Evolutionary conservation across 2,888 invertebrate genomes (phyloP), one percentile per base, ranked within the genome.

Genomic region (Adelphocoris suturalis): DNA sequence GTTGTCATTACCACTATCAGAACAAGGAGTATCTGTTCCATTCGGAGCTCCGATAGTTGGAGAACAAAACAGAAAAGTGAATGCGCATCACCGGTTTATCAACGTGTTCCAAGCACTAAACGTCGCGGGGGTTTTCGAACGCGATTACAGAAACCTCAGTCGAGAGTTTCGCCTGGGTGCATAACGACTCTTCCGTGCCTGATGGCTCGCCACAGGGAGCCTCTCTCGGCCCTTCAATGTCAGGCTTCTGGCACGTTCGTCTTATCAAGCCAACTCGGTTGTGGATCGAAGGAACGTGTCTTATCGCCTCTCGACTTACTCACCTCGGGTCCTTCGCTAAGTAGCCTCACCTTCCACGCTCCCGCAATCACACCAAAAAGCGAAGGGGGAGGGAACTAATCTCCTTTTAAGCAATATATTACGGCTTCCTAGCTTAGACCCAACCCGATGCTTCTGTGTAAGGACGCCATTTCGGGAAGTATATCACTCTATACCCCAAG

Each of bases 211-310:
- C 75, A 37, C 47, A 86, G 76, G 48, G 75, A 75, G 86, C 86
- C 68, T n/a, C 23, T 37, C 75, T 86, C 37, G 48, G 47, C 47
- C 82, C 86, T 68, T 86, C 86, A 86, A 86, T 86, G 86, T 86
- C 86, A 86, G 68, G 47, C 86, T 86, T 75, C 48, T 68, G 86
- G 86, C 86, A 86, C 86, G 86, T 86, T 75, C 52, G 85, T 85
- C 85, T 85, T 85, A 85, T 85, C 85, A 85, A 52, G n/a, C 37
- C 57, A n/a, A 19, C 61, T 46, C 55, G 57, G 27, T 47, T 78
- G 57, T 19, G 37, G 85, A 85, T 55, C 28, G 37, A 46, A 27
- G 23, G 76, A 86, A 86, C 86, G 86, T 86, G 86, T 48, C 86
- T 86, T 86, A 86, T 86, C 86, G 76, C 76, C 37, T 27, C 12